A percentile compares a stretch with the other conserved stretches of the same genome.
Evolutionary conservation across 2,113 vertebrate genomes (phyloP).

Genomic region (Neomonachus schauinslandi): DNA sequence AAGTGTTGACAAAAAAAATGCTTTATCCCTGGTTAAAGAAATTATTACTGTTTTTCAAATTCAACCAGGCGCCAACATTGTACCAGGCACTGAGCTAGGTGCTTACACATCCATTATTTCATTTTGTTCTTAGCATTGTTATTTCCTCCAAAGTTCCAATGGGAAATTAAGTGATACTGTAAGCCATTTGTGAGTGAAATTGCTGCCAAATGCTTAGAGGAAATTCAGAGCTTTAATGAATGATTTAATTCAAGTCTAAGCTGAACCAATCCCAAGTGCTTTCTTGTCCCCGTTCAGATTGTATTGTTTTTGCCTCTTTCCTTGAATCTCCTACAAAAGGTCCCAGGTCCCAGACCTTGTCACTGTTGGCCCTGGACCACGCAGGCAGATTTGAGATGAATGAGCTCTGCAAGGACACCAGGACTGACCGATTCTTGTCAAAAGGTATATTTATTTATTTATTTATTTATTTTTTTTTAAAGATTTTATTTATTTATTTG

Average conservation of each 20-base stretch:
- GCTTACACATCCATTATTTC: not conserved
- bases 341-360: not conserved
- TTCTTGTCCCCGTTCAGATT: not conserved
- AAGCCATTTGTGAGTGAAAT: not conserved
- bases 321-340: not conserved
- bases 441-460: not conserved
- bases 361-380: not conserved
- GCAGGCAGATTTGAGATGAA: not conserved
- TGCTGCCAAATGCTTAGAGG: not conserved
- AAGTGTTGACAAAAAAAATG: not conserved
- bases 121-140: not conserved
- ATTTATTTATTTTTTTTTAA: too few species aligned
- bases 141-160: not conserved
- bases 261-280: not conserved
- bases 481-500: too few species aligned
- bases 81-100: not conserved
- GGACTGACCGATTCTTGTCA: not conserved
- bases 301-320: not conserved
- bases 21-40: constrained; percentile 29
- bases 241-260: not conserved
- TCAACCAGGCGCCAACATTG: not conserved
- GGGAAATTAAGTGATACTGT: not conserved
- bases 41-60: not conserved
- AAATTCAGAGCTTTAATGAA: not conserved
- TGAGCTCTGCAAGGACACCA: not conserved